phyloP scores from a whole-genome alignment of 2,113 vertebrate genomes.

The Orientallactaga bullata region DNA sequence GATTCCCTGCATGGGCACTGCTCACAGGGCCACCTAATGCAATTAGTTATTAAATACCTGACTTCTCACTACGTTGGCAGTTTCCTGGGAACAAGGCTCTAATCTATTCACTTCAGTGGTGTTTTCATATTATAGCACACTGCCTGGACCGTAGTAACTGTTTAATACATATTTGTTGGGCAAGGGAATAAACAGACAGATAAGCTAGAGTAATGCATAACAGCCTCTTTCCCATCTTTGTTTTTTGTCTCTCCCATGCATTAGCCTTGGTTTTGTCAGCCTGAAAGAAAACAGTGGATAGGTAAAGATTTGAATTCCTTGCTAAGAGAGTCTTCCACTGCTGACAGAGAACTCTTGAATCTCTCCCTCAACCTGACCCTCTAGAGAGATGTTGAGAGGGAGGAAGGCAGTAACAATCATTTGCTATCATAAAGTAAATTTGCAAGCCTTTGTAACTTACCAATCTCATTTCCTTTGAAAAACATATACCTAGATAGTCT shows the following conservation, averaged over 20 bases:
- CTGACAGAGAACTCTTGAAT: not conserved
- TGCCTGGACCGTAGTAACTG: not conserved
- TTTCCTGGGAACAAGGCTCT: not conserved
- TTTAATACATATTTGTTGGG: not conserved
- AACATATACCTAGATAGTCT: constrained; percentile 32
- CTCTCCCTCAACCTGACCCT: not conserved
- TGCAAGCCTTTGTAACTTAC: constrained; percentile 54
- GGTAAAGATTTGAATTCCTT: not conserved
- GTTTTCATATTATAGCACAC: not conserved
- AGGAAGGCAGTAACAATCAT: not conserved
- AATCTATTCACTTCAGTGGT: not conserved
- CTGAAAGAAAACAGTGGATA: not conserved
- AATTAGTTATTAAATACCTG: not conserved
- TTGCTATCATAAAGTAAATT: constrained; percentile 63
- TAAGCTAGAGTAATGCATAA: not conserved
- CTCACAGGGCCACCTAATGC: not conserved
- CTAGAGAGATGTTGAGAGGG: not conserved
- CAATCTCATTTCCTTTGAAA: constrained; percentile 61
- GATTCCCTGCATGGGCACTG: too few relatives aligned
- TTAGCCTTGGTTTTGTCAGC: not conserved
- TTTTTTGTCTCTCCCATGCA: not conserved
- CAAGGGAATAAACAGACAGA: not conserved
- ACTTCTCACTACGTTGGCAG: not conserved
- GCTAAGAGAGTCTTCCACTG: not conserved
- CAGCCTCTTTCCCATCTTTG: not conserved